A percentile compares a stretch with the other conserved stretches of the same genome.
Evolutionary conservation across 2,113 vertebrate genomes (phyloP).

Genomic region (Dicaeum eximium): DNA sequence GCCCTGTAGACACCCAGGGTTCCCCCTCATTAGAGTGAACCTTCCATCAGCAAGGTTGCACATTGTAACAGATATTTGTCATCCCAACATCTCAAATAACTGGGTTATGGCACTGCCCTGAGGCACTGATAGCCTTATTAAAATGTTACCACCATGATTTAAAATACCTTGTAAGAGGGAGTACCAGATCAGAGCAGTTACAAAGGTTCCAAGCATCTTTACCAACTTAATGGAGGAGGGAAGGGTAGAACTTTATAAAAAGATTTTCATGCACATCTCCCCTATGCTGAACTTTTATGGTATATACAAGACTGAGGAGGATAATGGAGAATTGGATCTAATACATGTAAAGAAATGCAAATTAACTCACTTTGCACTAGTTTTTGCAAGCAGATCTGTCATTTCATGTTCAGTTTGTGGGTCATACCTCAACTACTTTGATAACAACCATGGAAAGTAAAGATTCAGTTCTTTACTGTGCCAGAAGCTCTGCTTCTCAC

Average conservation of each 20-base stretch:
- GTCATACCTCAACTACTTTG: background rate
- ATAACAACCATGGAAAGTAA: background rate
- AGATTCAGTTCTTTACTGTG: background rate
- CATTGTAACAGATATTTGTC: background rate
- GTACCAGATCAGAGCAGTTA: background rate
- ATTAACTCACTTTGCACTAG: background rate
- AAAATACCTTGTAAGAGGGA: background rate
- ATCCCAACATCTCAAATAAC: background rate
- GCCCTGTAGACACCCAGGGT: background rate
- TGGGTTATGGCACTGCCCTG: background rate
- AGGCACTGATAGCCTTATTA: background rate
- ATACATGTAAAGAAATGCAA: background rate
- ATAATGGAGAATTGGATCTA: background rate
- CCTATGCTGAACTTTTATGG: background rate
- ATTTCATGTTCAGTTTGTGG: background rate
- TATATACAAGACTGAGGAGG: background rate
- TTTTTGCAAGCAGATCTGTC: background rate
- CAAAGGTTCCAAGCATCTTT: background rate
- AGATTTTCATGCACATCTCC: background rate
- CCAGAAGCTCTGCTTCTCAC: conserved; percentile 3
- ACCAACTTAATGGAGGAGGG: background rate
- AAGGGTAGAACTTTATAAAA: background rate
- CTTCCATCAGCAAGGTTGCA: background rate
- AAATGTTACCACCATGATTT: background rate
- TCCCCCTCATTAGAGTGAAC: background rate